Conservation (phyloP, 2,888 invertebrate species). For the Flexamia atlantica region DNA sequence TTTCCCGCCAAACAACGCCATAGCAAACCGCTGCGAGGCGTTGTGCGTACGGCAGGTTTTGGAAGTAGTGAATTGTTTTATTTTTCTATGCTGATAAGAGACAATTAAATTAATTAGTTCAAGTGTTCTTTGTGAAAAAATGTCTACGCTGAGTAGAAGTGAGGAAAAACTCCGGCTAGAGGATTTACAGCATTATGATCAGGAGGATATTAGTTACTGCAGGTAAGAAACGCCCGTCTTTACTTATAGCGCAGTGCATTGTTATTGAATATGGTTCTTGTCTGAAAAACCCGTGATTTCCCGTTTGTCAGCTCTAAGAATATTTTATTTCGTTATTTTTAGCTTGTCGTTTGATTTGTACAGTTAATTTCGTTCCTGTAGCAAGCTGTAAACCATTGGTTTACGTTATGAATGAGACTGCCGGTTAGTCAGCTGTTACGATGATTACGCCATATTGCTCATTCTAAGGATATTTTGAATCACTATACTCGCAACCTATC, state of each 20-base stretch:
- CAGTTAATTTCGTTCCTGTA: background rate
- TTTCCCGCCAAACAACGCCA: conserved; percentile 84
- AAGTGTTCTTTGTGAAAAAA: conserved; percentile 66
- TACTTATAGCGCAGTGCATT: conserved; percentile 59
- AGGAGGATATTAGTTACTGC: conserved; percentile 70
- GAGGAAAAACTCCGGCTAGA: conserved; percentile 70
- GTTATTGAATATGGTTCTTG: background rate
- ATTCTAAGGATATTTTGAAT: conserved; percentile 2
- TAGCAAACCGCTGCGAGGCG: conserved; percentile 78
- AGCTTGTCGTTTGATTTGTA: background rate
- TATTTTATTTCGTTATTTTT: background rate
- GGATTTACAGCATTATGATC: conserved; percentile 70
- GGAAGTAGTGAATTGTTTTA: conserved; percentile 64
- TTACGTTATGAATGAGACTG: conserved; percentile 34
- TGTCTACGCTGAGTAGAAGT: conserved; percentile 70
- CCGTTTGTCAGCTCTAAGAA: too few relatives aligned
- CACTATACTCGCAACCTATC: background rate
- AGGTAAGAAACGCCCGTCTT: conserved; percentile 68
- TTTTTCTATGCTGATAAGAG: conserved; percentile 64
- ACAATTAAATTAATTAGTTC: conserved; percentile 62
- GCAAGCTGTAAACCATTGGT: background rate
- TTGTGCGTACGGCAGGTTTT: conserved; percentile 74
- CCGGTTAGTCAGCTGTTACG: conserved; percentile 66
- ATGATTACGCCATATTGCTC: conserved; percentile 56
- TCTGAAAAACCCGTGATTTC: too few relatives aligned